Evolutionary conservation across 2,113 vertebrate species (phyloP).

Genomic region (Cyrtonyx montezumae): DNA sequence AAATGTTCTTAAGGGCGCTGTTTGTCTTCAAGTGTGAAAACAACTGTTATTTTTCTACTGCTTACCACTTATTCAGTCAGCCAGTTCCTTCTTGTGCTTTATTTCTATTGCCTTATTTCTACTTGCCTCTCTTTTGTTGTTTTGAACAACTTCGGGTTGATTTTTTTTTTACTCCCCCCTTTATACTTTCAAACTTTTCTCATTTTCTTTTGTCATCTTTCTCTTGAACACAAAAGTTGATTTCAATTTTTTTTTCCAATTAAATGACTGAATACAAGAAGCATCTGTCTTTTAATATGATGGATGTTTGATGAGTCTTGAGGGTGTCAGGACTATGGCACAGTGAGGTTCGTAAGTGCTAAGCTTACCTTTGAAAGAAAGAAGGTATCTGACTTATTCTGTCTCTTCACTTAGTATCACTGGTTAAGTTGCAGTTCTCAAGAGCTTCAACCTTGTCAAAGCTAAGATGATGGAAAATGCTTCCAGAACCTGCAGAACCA

Average conservation of each 20-base stretch:
- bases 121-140: not conserved
- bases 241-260: not conserved
- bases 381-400: not conserved
- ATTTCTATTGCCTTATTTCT: not conserved
- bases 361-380: not conserved
- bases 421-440: not conserved
- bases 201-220: not conserved
- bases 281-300: rapidly evolving
- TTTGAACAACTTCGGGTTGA: not conserved
- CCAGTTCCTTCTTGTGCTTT: not conserved
- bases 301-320: not conserved
- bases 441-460: not conserved
- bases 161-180: not conserved
- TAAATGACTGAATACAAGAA: not conserved
- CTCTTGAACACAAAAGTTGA: not conserved
- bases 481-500: not conserved
- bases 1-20: not conserved
- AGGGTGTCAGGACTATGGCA: not conserved
- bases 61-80: not conserved
- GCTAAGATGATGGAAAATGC: not conserved
- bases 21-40: not conserved
- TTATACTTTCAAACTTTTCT: not conserved
- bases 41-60: not conserved
- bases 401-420: not conserved
- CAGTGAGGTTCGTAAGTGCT: not conserved